These are phyloP conservation scores for Enteromius viviparus DNA, from an alignment of 2,797 vertebrate species.

Conservation along the genomic window DNA sequence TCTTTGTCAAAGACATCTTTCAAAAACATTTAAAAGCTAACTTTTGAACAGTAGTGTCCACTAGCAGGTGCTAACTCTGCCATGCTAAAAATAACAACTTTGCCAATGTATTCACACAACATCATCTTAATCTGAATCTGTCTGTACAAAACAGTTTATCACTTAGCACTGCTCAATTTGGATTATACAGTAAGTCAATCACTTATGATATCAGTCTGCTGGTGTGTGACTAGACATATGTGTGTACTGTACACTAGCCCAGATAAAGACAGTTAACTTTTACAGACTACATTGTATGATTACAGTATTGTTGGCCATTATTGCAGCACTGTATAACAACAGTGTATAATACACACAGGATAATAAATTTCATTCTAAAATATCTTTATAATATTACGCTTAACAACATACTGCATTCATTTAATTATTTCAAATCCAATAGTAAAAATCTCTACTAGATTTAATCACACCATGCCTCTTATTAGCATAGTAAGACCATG, in stretches of 20 bases:
- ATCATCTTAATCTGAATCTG: neutral
- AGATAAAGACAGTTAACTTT: neutral
- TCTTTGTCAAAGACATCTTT: neutral
- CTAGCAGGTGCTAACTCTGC: constrained; percentile 4
- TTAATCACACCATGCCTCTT: neutral
- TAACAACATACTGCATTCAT: neutral
- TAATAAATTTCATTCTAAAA: neutral
- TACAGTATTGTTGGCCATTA: neutral
- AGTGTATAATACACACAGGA: neutral
- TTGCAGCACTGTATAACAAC: neutral
- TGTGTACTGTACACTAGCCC: neutral
- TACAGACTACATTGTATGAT: neutral
- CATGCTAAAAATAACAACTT: neutral
- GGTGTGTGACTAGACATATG: neutral
- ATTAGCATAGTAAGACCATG: neutral
- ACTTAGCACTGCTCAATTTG: neutral
- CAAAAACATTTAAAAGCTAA: neutral
- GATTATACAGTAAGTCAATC: neutral
- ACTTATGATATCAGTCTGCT: neutral
- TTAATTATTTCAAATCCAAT: neutral
- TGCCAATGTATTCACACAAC: neutral
- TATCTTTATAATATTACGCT: neutral
- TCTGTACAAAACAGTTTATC: neutral
- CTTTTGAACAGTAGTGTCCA: neutral
- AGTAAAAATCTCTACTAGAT: neutral